These are phyloP conservation scores for Drosophila histrio DNA, from an alignment of 2,888 invertebrate species.

Conservation along the genomic window DNA sequence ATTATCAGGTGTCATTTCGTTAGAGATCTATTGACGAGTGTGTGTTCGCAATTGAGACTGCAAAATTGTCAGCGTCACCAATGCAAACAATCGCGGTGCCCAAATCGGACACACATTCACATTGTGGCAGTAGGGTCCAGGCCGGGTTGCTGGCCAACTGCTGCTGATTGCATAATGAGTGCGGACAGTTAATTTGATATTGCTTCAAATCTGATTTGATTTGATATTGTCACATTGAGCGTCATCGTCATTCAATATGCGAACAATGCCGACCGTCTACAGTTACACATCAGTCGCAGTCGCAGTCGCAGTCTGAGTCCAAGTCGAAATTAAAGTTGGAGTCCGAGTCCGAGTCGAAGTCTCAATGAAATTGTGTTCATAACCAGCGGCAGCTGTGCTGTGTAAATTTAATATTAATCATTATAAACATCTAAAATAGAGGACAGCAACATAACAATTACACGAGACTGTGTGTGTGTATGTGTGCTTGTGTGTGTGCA, in stretches of 20 bases:
- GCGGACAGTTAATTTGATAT: slow-evolving; percentile 65
- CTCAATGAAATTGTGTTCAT: slow-evolving; percentile 54
- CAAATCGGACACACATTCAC: slow-evolving; percentile 39
- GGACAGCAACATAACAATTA: slow-evolving; percentile 46
- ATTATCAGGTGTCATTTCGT: slow-evolving; percentile 57
- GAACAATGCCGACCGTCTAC: slow-evolving; percentile 65
- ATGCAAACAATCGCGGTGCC: slow-evolving; percentile 26
- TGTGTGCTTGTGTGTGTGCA: neutral
- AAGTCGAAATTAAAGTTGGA: neutral
- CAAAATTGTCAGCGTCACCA: slow-evolving; percentile 56
- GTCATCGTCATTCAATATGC: slow-evolving; percentile 72
- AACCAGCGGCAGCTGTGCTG: slow-evolving; percentile 38
- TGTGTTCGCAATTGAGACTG: slow-evolving; percentile 55
- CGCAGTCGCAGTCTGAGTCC: slow-evolving; percentile 6
- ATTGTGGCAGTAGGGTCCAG: slow-evolving; percentile 36
- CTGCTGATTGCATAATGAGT: slow-evolving; percentile 62
- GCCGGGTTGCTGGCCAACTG: slow-evolving; percentile 4
- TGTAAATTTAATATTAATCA: slow-evolving; percentile 46
- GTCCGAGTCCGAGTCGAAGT: slow-evolving; percentile 10
- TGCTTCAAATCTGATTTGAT: slow-evolving; percentile 60
- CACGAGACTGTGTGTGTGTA: neutral
- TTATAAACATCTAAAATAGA: slow-evolving; percentile 50
- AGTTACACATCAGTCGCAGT: slow-evolving; percentile 48
- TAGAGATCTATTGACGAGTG: slow-evolving; percentile 35
- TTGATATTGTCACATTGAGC: slow-evolving; percentile 66